phyloP scores from a whole-genome alignment of 2,113 vertebrate species.

The Onychostoma macrolepis region DNA sequence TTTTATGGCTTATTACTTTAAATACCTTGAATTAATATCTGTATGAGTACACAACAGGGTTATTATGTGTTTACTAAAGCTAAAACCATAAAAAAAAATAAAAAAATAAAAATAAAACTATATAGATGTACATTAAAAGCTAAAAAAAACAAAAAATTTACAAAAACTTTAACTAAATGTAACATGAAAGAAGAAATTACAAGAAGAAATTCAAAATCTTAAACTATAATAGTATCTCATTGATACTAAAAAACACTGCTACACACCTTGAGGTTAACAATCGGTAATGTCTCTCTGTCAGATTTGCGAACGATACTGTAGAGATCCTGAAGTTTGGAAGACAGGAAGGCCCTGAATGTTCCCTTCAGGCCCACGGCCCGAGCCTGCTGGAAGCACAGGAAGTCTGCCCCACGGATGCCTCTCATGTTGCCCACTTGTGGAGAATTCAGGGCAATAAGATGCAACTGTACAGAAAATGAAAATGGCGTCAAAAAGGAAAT shows the following conservation, averaged over 20 bases:
- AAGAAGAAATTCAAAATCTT: not conserved
- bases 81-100: too few species aligned
- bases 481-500: not conserved
- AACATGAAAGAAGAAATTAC: not conserved
- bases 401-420: slow-evolving; percentile 89
- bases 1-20: not conserved
- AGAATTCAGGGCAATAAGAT: slow-evolving; percentile 89
- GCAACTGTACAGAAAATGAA: slow-evolving; percentile 79
- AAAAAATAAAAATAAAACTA: too few species aligned
- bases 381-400: slow-evolving; percentile 95
- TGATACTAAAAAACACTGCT: not conserved
- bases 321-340: slow-evolving; percentile 91
- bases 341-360: slow-evolving; percentile 95
- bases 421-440: slow-evolving; percentile 86
- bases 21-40: not conserved
- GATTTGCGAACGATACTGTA: slow-evolving; percentile 91
- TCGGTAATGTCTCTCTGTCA: slow-evolving; percentile 78
- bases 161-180: not conserved
- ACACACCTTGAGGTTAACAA: slow-evolving; percentile 89
- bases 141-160: too few species aligned
- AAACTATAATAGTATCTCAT: not conserved
- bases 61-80: too few species aligned
- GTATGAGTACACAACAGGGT: not conserved
- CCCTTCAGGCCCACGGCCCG: slow-evolving; percentile 86
- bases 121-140: not conserved